Base-by-base conservation (phyloP, 1,140 invertebrate genomes). In the Habropoda laboriosa region DNA sequence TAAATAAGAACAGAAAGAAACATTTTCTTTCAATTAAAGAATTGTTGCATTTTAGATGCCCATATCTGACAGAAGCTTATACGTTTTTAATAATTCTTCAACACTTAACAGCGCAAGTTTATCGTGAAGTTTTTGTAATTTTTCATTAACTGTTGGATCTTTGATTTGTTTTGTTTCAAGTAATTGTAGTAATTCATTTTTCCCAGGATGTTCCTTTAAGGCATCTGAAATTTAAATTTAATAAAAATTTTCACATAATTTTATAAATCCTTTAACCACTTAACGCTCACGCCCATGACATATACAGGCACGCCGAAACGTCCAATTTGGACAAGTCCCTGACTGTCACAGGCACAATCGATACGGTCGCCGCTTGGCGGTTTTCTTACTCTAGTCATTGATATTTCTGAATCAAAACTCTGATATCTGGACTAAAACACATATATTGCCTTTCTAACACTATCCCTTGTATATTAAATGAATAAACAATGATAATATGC, bases 141-240 rank as follows among this genome's bases (percentile, higher is more conserved):
- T 74, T 18, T 74, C 40, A 2, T 40, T 16, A 12, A 78, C 32
- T 13, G 16, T 55, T 8, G n/a, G 12, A n/a, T 63, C 38, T 35
- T 72, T 32, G 3, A n/a, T 27, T 45, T 53, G 1, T 1, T 21
- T 13, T 21, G 32, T 55, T 38, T 55, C 58, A 60, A 57, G 73
- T 16, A 73, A 47, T 3, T 24, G 24, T 49, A 40, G 32, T 27
- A 79, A 55, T 27, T 64, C 42, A 58, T 8, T 73, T 55, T 79
- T 45, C 4, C 13, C 0, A 12, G 73, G 10, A 42, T 73, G 68
- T 42, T 79, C 57, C 27, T 1, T 73, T 16, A 79, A 72, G 13
- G 12, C 10, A 8, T 53, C 77, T 79, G 58, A 55, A 79, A 79
- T 53, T 32, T 35, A 35, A 73, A 42, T 73, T 35, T 49, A 49